These are phyloP conservation scores for Dichetophora obliterata DNA, from an alignment of 2,888 invertebrate species.

Conservation along the genomic window DNA sequence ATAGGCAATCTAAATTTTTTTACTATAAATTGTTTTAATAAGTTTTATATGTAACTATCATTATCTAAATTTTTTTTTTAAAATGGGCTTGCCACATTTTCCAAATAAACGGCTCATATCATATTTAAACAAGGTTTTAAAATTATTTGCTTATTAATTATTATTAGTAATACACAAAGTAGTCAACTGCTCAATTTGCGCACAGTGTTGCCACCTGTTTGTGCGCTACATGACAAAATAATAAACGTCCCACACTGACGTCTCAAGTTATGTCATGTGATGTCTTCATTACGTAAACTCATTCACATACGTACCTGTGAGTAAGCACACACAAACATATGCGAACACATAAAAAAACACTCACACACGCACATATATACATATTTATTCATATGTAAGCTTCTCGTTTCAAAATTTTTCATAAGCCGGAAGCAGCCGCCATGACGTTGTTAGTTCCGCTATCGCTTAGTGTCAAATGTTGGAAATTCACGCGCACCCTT, in stretches of 20 bases:
- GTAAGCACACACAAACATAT: neutral
- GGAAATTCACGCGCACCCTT: constrained; percentile 24
- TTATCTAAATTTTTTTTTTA: no score
- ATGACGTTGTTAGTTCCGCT: constrained; percentile 30
- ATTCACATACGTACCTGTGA: neutral
- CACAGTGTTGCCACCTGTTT: neutral
- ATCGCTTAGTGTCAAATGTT: constrained; percentile 27
- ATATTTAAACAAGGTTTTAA: no score
- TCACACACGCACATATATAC: neutral
- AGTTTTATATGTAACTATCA: no score
- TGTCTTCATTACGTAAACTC: neutral
- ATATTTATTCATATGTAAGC: neutral
- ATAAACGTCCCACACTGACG: neutral
- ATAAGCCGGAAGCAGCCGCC: constrained; percentile 23
- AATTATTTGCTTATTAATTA: neutral
- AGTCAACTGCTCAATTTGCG: neutral
- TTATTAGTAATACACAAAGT: neutral
- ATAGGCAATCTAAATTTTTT: no score
- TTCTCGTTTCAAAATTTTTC: neutral
- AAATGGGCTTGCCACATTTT: no score
- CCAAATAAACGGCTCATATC: no score
- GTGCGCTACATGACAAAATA: neutral
- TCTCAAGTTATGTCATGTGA: neutral
- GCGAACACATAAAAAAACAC: neutral
- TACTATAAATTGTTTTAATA: no score